Conservation (phyloP, 2,888 invertebrate species). For the Gisinianus flammeolus region DNA sequence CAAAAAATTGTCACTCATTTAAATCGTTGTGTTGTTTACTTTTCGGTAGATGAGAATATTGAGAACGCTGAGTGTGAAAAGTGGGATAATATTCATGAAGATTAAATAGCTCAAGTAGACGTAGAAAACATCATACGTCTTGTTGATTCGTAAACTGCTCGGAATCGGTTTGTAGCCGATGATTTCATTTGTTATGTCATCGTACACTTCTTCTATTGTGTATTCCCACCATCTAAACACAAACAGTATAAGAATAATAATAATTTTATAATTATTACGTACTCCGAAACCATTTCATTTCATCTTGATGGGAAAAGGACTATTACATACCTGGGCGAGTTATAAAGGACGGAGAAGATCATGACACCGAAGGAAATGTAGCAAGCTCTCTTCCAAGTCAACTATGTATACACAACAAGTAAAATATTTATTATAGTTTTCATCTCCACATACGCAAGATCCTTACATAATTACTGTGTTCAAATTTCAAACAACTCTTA, state of each 20-base stretch:
- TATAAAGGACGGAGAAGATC: constrained; percentile 41
- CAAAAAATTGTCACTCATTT: too few relatives aligned
- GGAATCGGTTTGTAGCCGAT: constrained; percentile 42
- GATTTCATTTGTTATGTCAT: constrained; percentile 34
- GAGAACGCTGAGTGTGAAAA: constrained; percentile 43
- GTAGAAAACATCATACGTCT: constrained; percentile 47
- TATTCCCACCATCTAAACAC: constrained; percentile 52
- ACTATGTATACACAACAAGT: too few relatives aligned
- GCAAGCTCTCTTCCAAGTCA: constrained; percentile 41
- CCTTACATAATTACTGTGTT: too few relatives aligned
- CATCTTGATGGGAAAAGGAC: too few relatives aligned
- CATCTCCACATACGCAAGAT: too few relatives aligned
- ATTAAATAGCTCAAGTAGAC: constrained; percentile 41
- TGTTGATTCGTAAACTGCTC: constrained; percentile 37
- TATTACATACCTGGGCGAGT: constrained; percentile 43
- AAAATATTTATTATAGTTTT: too few relatives aligned
- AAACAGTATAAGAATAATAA: neutral
- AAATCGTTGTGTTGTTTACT: too few relatives aligned
- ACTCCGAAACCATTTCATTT: too few relatives aligned
- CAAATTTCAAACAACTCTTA: too few relatives aligned
- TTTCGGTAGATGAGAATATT: constrained; percentile 51
- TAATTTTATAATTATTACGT: neutral
- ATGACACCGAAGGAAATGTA: constrained; percentile 38
- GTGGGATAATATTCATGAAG: constrained; percentile 44
- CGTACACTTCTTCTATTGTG: constrained; percentile 33